Base-by-base conservation (phyloP, 2,113 vertebrate genomes). In the Psammodynastes pulverulentus region DNA sequence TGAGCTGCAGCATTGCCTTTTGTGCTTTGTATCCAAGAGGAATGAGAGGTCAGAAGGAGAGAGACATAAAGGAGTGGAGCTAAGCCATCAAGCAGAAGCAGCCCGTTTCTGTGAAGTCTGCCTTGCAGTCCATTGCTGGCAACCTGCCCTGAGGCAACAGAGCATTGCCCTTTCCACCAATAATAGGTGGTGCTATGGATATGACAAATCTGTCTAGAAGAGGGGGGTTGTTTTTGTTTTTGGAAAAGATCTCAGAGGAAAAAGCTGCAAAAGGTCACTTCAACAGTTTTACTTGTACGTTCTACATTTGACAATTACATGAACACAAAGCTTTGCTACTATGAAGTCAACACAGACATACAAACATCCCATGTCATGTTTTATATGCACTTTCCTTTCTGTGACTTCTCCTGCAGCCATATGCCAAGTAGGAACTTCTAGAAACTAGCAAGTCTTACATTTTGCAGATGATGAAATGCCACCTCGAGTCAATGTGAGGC, bases 1-100 rank as follows among this genome's bases (percentile, higher is more conserved):
- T 94, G 94, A 93, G 94, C 92, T 91, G 91, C 93, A 89, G 62
- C 92, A 84, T 94, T 95, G 89, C 45, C 90, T 94, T 96, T 96
- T 95, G 92, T 96, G 93, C 29, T 56, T 93, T 17, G 79, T 72
- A 7, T 94, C 91, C 93, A 51, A 93, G 90, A 34, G 84, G 88
- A 94, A 89, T 43, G 85, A 96, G 89, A 54, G 0, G 51, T 88
- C 45, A 72, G 84, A 93, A 92, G 56, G 91, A 86, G 49, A 94
- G 92, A 92, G 86, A 87, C 91, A 90, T 51, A 49, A 96, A 86
- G n/a, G 93, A 95, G 91, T n/a, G 90, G 91, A 94, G 92, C 84
- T 88, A 94, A 89, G 56, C 85, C 23, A 5, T 92, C 51, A 49
- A 52, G 45, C 39, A 26, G 88, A 84, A 88, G 62, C 21, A 21